Conservation (phyloP, 2,888 invertebrate genomes). For the Carabus problematicus region DNA sequence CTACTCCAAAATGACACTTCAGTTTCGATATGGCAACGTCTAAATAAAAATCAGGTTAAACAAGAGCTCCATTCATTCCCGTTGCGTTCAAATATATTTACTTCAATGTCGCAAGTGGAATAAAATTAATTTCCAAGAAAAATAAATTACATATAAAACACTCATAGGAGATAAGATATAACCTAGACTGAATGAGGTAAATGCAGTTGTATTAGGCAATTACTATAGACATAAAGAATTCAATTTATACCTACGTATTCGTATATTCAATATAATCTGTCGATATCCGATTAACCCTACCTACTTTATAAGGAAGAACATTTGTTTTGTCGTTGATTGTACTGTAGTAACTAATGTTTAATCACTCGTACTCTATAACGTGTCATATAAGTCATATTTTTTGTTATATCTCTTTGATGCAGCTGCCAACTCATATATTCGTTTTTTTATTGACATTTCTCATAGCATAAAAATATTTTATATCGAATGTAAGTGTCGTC, state of each 20-base stretch:
- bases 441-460: slow-evolving; percentile 26
- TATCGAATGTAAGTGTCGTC: slow-evolving; percentile 1
- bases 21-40: neutral
- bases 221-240: too few relatives aligned
- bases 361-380: slow-evolving; percentile 5
- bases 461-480: slow-evolving; percentile 20
- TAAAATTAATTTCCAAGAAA: too few relatives aligned
- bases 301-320: slow-evolving; percentile 30
- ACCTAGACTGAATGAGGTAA: too few relatives aligned
- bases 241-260: too few relatives aligned
- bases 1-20: too few relatives aligned
- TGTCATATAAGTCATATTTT: slow-evolving; percentile 24
- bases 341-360: slow-evolving; percentile 8
- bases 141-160: too few relatives aligned
- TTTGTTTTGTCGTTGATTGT: slow-evolving; percentile 27
- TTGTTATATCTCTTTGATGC: slow-evolving; percentile 21
- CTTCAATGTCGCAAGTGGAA: too few relatives aligned
- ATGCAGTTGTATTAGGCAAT: too few relatives aligned
- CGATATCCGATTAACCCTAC: slow-evolving; percentile 5
- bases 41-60: neutral
- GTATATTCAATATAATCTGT: too few relatives aligned
- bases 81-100: neutral
- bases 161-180: too few relatives aligned
- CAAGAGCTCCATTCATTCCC: neutral
- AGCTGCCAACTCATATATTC: slow-evolving; percentile 19